Evolutionary conservation across 1,140 invertebrate species (phyloP).

Genomic region (Drosophila yakuba): DNA sequence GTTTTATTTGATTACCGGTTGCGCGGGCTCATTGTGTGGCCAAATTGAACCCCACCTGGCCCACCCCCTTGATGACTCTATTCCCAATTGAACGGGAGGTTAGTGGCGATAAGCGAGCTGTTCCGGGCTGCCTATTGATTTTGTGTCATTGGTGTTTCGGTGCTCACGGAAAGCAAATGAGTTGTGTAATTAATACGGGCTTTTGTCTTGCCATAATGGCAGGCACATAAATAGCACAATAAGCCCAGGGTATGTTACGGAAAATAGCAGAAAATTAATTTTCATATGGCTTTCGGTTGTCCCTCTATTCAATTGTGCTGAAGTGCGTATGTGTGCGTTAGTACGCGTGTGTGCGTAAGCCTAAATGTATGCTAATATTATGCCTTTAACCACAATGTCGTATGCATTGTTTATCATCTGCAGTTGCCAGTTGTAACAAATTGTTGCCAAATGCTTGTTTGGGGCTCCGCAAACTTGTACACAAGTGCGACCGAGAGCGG

Average conservation of each 20-base stretch:
- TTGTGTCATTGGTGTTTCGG: conserved; percentile 58
- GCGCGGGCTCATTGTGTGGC: conserved; percentile 33
- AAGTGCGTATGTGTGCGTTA: conserved; percentile 3
- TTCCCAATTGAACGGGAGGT: conserved; percentile 12
- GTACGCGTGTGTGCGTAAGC: conserved; percentile 17
- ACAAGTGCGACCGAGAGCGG: conserved; percentile 42
- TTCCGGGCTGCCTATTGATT: conserved; percentile 62
- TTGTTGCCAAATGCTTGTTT: conserved; percentile 81
- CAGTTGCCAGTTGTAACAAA: conserved; percentile 79
- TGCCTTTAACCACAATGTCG: conserved; percentile 80
- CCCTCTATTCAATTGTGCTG: not conserved
- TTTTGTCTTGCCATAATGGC: conserved; percentile 68
- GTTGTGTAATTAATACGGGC: conserved; percentile 78
- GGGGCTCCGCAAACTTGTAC: conserved; percentile 53
- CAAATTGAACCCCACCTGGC: not conserved
- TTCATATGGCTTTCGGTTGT: conserved; percentile 53
- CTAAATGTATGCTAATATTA: conserved; percentile 77
- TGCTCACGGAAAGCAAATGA: conserved; percentile 64
- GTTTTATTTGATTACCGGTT: conserved; percentile 74
- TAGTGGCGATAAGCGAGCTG: conserved; percentile 11
- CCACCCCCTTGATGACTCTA: conserved; percentile 62
- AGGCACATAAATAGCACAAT: conserved; percentile 73
- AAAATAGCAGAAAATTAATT: conserved; percentile 78
- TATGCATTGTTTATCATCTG: conserved; percentile 81
- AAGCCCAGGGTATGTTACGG: conserved; percentile 39